Evolutionary conservation across 2,888 invertebrate species (phyloP).

Genomic region (Bellardia bayeri): DNA sequence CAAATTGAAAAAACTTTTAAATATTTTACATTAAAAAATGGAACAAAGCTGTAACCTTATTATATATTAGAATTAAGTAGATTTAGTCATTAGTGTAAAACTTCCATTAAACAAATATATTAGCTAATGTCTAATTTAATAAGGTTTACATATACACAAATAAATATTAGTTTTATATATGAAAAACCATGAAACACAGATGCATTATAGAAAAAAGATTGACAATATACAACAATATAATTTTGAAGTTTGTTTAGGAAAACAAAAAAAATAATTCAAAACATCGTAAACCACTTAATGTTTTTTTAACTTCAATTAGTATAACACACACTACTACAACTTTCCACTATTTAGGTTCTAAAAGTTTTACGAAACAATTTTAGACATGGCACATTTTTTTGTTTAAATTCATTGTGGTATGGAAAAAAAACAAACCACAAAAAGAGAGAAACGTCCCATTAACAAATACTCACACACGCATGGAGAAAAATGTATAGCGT

Average conservation of each 20-base stretch:
- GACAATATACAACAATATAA: constrained; percentile 7
- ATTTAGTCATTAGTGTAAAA: no score
- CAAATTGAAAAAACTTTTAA: no score
- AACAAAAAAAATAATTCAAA: not conserved
- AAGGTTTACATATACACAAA: no score
- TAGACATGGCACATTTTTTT: constrained; percentile 30
- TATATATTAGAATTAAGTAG: no score
- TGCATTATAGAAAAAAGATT: not conserved
- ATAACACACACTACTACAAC: not conserved
- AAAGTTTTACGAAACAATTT: constrained; percentile 13
- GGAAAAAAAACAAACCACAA: not conserved
- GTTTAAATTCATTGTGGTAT: not conserved
- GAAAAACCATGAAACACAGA: not conserved
- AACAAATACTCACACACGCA: not conserved
- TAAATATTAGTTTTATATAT: not conserved
- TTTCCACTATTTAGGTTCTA: not conserved
- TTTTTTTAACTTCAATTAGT: constrained; percentile 36
- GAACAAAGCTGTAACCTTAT: no score
- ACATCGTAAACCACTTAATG: constrained; percentile 41
- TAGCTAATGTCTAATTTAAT: not conserved
- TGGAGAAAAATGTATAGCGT: not conserved
- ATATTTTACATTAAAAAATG: no score
- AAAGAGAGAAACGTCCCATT: not conserved
- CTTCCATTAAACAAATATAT: no score
- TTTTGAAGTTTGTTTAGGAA: not conserved